These are phyloP conservation scores for Eueremaeus valkanovi DNA, from an alignment of 2,888 invertebrate species.

Conservation along the genomic window DNA sequence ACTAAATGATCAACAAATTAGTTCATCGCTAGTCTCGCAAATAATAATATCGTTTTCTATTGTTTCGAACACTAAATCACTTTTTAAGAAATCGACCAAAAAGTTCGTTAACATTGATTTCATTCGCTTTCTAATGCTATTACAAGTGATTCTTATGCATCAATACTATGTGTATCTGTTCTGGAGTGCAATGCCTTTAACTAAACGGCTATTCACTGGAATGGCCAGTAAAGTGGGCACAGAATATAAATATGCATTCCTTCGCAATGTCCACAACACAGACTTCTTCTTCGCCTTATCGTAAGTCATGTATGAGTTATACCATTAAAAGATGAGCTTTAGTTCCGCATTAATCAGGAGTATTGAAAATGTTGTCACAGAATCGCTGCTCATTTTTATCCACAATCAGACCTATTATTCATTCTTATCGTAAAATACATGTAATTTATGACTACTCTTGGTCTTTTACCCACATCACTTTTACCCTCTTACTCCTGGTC, in stretches of 20 bases:
- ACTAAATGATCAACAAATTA: background rate
- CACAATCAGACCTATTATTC: no score
- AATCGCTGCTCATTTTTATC: no score
- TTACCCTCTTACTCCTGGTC: no score
- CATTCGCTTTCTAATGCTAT: conserved; percentile 34
- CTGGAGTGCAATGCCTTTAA: conserved; percentile 14
- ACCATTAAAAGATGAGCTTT: no score
- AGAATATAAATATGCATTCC: conserved; percentile 30
- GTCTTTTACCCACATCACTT: no score
- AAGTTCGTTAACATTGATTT: conserved; percentile 39
- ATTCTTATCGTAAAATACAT: no score
- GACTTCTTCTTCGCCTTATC: conserved; percentile 38
- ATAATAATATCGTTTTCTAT: conserved; percentile 34
- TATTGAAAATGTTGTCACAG: no score
- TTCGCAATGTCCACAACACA: conserved; percentile 38
- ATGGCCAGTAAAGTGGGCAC: background rate
- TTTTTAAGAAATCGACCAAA: conserved; percentile 29
- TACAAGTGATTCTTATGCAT: conserved; percentile 36
- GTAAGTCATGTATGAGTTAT: conserved; percentile 23
- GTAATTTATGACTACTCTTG: no score
- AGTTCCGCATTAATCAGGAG: no score
- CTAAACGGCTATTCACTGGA: conserved; percentile 24
- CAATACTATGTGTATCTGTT: conserved; percentile 27
- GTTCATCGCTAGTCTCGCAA: background rate
- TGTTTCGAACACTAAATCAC: conserved; percentile 11